Evolutionary conservation across 1,140 invertebrate species (phyloP).

Genomic region (Temnothorax curvispinosus): DNA sequence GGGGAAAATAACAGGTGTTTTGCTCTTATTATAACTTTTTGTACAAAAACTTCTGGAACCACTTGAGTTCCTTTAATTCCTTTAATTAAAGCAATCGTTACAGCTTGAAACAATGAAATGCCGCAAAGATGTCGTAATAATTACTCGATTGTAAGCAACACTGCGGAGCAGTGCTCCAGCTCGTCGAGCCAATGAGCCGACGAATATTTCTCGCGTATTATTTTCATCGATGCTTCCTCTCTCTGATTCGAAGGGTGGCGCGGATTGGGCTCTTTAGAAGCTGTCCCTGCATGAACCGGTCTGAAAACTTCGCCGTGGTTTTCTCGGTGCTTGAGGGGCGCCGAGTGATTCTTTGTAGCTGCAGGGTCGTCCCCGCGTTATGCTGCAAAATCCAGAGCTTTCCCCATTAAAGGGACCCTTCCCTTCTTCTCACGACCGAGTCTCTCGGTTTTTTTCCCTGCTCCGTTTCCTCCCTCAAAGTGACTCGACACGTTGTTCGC

Average conservation of each 20-base stretch:
- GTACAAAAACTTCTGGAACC: neutral
- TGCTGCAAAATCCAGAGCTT: conserved; percentile 71
- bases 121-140: conserved; percentile 28
- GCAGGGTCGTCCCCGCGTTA: conserved; percentile 69
- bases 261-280: conserved; percentile 69
- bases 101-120: conserved; percentile 11
- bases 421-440: conserved; percentile 32
- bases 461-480: conserved; percentile 18
- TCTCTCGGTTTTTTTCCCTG: conserved; percentile 21
- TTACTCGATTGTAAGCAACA: conserved; percentile 37
- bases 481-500: conserved; percentile 53
- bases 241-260: conserved; percentile 39
- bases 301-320: conserved; percentile 73
- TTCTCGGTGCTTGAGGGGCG: conserved; percentile 56
- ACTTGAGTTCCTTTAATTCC: neutral
- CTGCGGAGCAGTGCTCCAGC: neutral
- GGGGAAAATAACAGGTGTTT: neutral
- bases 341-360: conserved; percentile 76
- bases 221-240: conserved; percentile 49
- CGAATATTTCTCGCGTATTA: conserved; percentile 51
- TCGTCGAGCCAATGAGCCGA: conserved; percentile 32
- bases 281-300: conserved; percentile 52
- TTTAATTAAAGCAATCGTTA: conserved; percentile 16
- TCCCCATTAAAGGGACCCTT: conserved; percentile 67
- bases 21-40: neutral